Base-by-base conservation (phyloP, 2,113 vertebrate species). In the Callionymus lyra region DNA sequence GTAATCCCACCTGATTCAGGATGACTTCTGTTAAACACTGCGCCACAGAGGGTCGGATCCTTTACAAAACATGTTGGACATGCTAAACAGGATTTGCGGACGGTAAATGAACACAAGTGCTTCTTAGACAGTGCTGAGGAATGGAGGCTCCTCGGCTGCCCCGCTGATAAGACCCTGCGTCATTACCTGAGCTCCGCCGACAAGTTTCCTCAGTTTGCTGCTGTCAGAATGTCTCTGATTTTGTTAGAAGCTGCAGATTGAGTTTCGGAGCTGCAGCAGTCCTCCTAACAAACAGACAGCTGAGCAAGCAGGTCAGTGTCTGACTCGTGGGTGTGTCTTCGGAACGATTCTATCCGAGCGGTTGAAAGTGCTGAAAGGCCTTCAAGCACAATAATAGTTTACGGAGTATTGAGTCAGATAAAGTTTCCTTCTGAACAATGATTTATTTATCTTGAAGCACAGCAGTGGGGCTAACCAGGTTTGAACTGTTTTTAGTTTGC, bases 1-100 rank as follows among this genome's bases (percentile, higher is more conserved):
- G 61, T 58, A 62, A 68, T 70, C 47, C 69, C 27, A 38, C 18
- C 44, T 41, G 62, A 74, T 60, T 55, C 60, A 48, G 38, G 43
- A 32, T 16, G 44, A 43, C 37, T 61, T 40, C 44, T 34, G 47
- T 44, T 32, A 31, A 41, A 57, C 41, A 65, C 34, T 14, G 33
- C 14, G 41, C 19, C 51, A 34, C 50, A 35, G 44, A 47, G 31
- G 47, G 38, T 50, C 52, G 57, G 53, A 70, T 69, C 60, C 56
- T 43, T 34, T 39, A 38, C 50, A 68, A 66, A 73, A 73, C 50
- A 44, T 52, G 52, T 47, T 49, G n/a, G 50, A 52, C 63, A 72
- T 16, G 13, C 50, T 0, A 46, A 64, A 72, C 32, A 12, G 53
- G 47, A 72, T 78, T 68, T 61, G 51, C 11, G 44, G 44, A 41